Evolutionary conservation across 2,797 vertebrate genomes (phyloP).

Genomic region (Petrocephalus sullivani): DNA sequence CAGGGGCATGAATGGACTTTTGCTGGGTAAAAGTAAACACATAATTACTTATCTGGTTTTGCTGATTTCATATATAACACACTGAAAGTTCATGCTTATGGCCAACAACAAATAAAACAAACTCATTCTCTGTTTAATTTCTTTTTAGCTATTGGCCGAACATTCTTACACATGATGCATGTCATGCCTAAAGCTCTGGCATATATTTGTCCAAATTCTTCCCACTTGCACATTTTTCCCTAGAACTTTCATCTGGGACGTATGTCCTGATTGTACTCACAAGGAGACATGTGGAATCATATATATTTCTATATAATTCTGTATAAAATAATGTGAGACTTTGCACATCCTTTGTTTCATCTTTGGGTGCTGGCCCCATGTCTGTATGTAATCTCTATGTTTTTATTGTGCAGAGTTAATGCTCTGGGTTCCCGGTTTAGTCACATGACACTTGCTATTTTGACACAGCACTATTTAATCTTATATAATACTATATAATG

Average conservation of each 20-base stretch:
- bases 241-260: not conserved
- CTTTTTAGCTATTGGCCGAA: not conserved
- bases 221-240: not conserved
- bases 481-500: not conserved
- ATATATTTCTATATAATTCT: too few relatives aligned
- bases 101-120: not conserved
- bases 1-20: not conserved
- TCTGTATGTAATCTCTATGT: not conserved
- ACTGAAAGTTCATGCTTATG: not conserved
- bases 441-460: not conserved
- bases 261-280: not conserved
- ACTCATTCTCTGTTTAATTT: not conserved
- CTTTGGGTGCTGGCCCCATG: not conserved
- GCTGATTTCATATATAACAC: too few relatives aligned
- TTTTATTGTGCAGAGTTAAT: not conserved
- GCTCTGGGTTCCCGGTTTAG: not conserved
- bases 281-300: too few relatives aligned
- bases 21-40: not conserved
- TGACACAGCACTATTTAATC: not conserved
- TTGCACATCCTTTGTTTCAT: not conserved
- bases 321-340: too few relatives aligned
- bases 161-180: not conserved
- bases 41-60: not conserved
- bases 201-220: not conserved
- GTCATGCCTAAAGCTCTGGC: not conserved